These are phyloP conservation scores for Neopipo cinnamomea DNA, from an alignment of 2,113 vertebrate species.

Conservation along the genomic window DNA sequence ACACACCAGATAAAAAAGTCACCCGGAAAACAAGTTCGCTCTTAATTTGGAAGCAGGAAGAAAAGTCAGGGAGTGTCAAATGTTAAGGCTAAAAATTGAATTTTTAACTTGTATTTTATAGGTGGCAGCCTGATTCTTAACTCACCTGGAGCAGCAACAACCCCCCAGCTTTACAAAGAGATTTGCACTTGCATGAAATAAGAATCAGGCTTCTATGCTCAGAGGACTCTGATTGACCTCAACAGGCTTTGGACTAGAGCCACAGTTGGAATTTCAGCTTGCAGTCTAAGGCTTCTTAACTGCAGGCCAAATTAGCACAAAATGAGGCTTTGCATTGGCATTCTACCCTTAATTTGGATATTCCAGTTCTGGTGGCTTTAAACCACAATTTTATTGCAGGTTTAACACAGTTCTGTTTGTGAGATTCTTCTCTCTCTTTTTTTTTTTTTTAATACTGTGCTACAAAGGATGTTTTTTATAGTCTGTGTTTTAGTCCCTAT, in stretches of 20 bases:
- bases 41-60: conserved; percentile 3
- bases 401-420: conserved; percentile 52
- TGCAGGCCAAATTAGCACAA: conserved; percentile 49
- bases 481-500: conserved; percentile 51
- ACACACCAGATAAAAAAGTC: conserved; percentile 25
- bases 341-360: conserved; percentile 56
- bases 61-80: not conserved
- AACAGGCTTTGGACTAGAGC: conserved; percentile 52
- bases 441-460: conserved; percentile 28
- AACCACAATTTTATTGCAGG: conserved; percentile 51
- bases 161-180: not conserved
- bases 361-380: conserved; percentile 66
- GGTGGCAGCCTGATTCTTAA: not conserved
- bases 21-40: conserved; percentile 9
- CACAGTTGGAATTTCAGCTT: conserved; percentile 60
- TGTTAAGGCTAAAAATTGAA: conserved; percentile 32
- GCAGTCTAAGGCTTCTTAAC: conserved; percentile 58
- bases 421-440: not conserved
- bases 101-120: not conserved
- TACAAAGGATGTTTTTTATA: conserved; percentile 59
- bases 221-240: conserved; percentile 50
- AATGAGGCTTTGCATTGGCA: conserved; percentile 43
- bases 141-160: not conserved
- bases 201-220: conserved; percentile 40
- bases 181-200: conserved; percentile 34